Base-by-base conservation (phyloP, 2,113 vertebrate species). In the Notechis scutatus region DNA sequence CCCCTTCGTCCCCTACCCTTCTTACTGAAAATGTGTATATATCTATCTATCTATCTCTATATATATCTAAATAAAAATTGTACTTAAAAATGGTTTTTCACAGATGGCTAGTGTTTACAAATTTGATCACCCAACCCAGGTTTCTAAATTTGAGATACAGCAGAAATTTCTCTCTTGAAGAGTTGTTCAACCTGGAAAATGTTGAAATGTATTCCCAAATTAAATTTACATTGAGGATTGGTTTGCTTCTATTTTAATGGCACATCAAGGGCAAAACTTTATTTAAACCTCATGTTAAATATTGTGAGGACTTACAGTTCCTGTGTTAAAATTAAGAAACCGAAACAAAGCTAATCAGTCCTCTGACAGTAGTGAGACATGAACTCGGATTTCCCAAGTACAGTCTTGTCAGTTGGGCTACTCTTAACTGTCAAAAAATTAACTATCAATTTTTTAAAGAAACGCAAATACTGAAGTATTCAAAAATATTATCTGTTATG, bases 391-490 rank as follows among this genome's bases (percentile, higher is more conserved):
- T 81, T 90, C 69, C 69, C 42, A 85, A 59, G 15, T 90, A 21
- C 29, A 85, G 18, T 55, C 21, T 29, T 85, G 69, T 90, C 52
- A 85, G 42, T 4, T 90, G 88, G 69, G 23, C 55, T 7, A 85
- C 29, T 29, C 4, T 9, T 89, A 81, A 24, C 54, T 52, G 12
- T 59, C 29, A 90, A 90, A 29, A 39, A 90, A 64, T 74, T 88
- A 74, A 18, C 15, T 55, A 15, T 20, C 74, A 92, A 74, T 34
- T 56, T 92, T 74, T 55, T 81, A 39, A 55, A 54, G 81, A 93
- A 81, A 93, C 90, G 52, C 87, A 90, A 59, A 93, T 87, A 85
- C 8, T 95, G 96, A 90, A 59, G 93, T 88, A 85, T 9, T 95
- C 96, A 94, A 92, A 92, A 94, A 93, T 91, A 5, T 29, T 89